Conservation (phyloP, 53 echinoderm and acorn worm species). For the Echinarachnius parma region DNA sequence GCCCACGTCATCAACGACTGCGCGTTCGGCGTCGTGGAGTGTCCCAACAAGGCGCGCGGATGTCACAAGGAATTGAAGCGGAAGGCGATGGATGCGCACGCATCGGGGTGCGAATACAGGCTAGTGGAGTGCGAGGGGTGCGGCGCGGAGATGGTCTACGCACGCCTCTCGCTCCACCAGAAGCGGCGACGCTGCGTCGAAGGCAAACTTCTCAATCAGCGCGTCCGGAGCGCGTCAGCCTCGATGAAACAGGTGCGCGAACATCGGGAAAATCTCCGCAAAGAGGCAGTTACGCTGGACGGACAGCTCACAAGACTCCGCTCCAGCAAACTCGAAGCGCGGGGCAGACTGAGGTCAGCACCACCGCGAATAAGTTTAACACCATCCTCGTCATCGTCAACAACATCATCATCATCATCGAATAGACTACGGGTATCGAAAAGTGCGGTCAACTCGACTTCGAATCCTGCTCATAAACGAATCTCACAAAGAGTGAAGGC, state of each 20-base stretch:
- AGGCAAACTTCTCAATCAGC: slow-evolving; percentile 33
- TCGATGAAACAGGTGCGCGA: slow-evolving; percentile 44
- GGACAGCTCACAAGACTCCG: slow-evolving; percentile 50
- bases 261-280: slow-evolving; percentile 32
- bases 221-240: slow-evolving; percentile 30
- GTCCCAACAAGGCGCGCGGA: slow-evolving; percentile 41
- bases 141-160: slow-evolving; percentile 32
- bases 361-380: slow-evolving; percentile 4
- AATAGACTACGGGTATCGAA: no score
- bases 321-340: slow-evolving; percentile 49
- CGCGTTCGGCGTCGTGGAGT: slow-evolving; percentile 21
- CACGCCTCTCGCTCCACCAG: slow-evolving; percentile 41
- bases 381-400: background rate
- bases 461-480: no score
- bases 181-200: slow-evolving; percentile 50
- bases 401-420: slow-evolving; percentile 2
- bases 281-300: slow-evolving; percentile 35
- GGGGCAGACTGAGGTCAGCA: slow-evolving; percentile 23
- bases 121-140: slow-evolving; percentile 52
- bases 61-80: slow-evolving; percentile 36
- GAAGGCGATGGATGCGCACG: slow-evolving; percentile 22
- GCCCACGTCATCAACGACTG: slow-evolving; percentile 39
- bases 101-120: slow-evolving; percentile 26
- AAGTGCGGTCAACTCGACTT: no score
- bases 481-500: no score